Base-by-base conservation (phyloP, 2,888 invertebrate species). In the Agriopis aurantiaria region DNA sequence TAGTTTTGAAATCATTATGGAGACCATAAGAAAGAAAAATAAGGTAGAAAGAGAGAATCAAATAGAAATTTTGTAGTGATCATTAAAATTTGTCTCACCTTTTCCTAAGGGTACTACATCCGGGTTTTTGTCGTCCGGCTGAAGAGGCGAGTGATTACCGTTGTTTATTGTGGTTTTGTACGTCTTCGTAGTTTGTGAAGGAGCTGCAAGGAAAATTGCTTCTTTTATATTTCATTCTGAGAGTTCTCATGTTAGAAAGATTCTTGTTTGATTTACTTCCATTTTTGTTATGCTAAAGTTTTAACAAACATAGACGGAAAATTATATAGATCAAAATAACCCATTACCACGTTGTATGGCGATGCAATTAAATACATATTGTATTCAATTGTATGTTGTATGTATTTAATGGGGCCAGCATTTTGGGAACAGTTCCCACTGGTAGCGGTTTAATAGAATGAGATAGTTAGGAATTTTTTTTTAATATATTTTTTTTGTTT, bases 101-200 rank as follows among this genome's bases (percentile, higher is more conserved):
- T 97, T 97, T 87, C 97, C 97, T 79, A 97, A 96, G 43, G 98
- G 98, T 71, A 98, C 97, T 75, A 98, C 97, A 87, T 98, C 98
- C 43, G 98, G 98, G 94, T 98, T 98, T 88, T 96, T 97, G 90
- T 98, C 98, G 85, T 98, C 98, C 81, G 97, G 97, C 85, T 97
- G 96, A 84, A 97, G 96, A 23, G 96, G 95, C 10, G 94, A 93
- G 78, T 92, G 92, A 80, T 89, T 90, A 11, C 84, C 82, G 80
- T 96, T 91, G 78, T 96, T 96, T 86, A 96, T 91, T 67, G 96
- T 95, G 74, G 96, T 96, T 91, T 97, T 97, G 88, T 96, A 90
- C n/a, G 88, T 87, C 78, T 94, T 94, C 82, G 87, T 87, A 17
- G 89, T 87, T 80, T 92, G 92, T 78, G 89, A 76, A 12, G 93